Evolutionary conservation across 2,888 invertebrate genomes (phyloP).

Genomic region (Lamellibrachia columna): DNA sequence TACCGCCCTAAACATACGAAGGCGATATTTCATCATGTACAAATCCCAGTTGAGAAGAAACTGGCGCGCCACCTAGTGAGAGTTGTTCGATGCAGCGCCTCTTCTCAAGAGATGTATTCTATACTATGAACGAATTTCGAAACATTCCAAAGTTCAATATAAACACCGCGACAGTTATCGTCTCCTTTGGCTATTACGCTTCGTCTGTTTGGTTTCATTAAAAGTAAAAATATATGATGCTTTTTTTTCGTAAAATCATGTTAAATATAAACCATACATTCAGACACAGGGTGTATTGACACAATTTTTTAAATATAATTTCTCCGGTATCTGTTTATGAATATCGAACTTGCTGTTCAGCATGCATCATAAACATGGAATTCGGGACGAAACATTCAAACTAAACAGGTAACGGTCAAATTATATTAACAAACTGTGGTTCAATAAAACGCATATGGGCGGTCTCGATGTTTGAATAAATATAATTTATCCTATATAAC

Average conservation of each 20-base stretch:
- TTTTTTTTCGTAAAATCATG: neutral
- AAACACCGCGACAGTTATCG: neutral
- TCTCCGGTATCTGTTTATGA: too few species aligned
- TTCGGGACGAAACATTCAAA: neutral
- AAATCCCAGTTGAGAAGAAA: neutral
- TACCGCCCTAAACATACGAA: neutral
- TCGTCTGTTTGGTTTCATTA: neutral
- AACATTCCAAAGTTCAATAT: neutral
- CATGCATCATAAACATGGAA: neutral
- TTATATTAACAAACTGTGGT: neutral
- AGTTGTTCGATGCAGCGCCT: too few species aligned
- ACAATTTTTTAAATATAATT: neutral
- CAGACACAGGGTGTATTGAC: neutral
- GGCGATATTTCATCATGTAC: neutral
- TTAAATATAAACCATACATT: neutral
- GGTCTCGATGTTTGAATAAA: neutral
- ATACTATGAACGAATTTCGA: neutral
- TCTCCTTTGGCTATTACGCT: neutral
- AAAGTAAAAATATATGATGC: neutral
- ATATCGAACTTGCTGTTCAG: too few species aligned
- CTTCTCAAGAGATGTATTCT: too few species aligned
- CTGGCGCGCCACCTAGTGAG: neutral
- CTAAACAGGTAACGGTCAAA: neutral
- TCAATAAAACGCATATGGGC: neutral
- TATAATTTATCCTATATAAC: neutral